Percentiles rank a stretch among this genome's conserved stretches.
phyloP scores from a whole-genome alignment of 2,888 invertebrate species.

The Lacanobia wlatinum region DNA sequence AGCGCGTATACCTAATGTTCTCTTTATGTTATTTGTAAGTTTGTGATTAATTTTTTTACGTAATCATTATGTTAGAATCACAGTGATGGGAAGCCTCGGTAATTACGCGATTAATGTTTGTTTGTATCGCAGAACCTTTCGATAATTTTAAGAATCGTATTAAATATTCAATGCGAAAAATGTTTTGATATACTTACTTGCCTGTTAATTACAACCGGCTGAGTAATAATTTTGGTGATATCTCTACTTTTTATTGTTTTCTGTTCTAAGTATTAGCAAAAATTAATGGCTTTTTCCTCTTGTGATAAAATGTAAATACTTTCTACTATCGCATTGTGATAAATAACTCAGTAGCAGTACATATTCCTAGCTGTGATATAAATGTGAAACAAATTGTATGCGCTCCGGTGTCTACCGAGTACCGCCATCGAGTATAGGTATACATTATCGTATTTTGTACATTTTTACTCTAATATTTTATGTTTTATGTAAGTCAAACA shows the following conservation, averaged over 20 bases:
- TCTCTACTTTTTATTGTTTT: conserved; percentile 3
- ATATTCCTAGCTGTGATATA: conserved; percentile 76
- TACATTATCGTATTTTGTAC: conserved; percentile 35
- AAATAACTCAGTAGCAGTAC: conserved; percentile 68
- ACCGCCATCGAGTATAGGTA: background rate
- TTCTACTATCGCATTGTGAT: conserved; percentile 37
- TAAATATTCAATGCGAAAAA: background rate
- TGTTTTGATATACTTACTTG: background rate
- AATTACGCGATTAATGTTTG: background rate
- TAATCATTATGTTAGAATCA: conserved; percentile 23
- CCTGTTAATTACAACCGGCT: background rate
- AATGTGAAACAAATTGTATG: conserved; percentile 13
- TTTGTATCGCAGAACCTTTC: background rate
- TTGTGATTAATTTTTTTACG: conserved; percentile 16
- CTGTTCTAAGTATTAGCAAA: conserved; percentile 7
- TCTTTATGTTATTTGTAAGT: conserved; percentile 43
- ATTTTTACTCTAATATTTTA: conserved; percentile 37
- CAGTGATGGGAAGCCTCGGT: conserved; percentile 26
- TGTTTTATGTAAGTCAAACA: conserved; percentile 52
- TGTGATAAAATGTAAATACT: conserved; percentile 34
- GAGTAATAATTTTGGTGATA: conserved; percentile 7
- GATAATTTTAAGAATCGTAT: background rate
- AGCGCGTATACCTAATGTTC: conserved; percentile 36
- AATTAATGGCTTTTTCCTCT: conserved; percentile 9
- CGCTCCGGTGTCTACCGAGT: background rate